Evolutionary conservation across 1,140 invertebrate genomes (phyloP).

Genomic region (Drosophila pachea): DNA sequence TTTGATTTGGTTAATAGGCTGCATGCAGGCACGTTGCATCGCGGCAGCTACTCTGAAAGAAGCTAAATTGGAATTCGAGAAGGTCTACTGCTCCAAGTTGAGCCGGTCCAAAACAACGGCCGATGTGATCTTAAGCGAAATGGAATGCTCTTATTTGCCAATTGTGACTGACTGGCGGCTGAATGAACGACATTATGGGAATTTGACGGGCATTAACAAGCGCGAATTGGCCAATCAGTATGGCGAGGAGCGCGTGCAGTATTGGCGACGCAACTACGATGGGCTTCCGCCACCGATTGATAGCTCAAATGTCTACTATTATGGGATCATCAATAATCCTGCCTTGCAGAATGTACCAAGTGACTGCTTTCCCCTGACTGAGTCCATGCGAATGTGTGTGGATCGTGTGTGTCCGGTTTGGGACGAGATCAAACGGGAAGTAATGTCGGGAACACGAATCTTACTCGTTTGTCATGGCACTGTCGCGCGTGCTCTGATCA

Average conservation of each 20-base stretch:
- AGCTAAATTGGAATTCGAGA: slow-evolving; percentile 84
- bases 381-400: slow-evolving; percentile 85
- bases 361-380: slow-evolving; percentile 82
- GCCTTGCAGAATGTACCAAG: slow-evolving; percentile 78
- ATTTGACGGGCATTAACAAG: slow-evolving; percentile 86
- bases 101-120: slow-evolving; percentile 84
- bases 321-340: slow-evolving; percentile 80
- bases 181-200: slow-evolving; percentile 88
- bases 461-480: slow-evolving; percentile 87
- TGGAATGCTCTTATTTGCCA: slow-evolving; percentile 81
- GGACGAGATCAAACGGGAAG: slow-evolving; percentile 83
- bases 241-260: slow-evolving; percentile 84
- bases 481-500: slow-evolving; percentile 84
- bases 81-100: slow-evolving; percentile 84
- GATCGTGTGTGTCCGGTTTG: slow-evolving; percentile 84
- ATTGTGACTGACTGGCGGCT: slow-evolving; percentile 83
- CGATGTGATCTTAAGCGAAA: slow-evolving; percentile 81
- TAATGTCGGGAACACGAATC: slow-evolving; percentile 82
- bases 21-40: slow-evolving; percentile 82
- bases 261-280: slow-evolving; percentile 85
- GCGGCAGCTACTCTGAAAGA: slow-evolving; percentile 86
- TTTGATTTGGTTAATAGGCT: slow-evolving; percentile 2
- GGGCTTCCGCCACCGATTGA: slow-evolving; percentile 83
- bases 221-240: slow-evolving; percentile 84
- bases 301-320: slow-evolving; percentile 80